Percentiles rank a stretch among this genome's conserved stretches.
These are phyloP conservation scores for Agonopterix alstromeriana DNA, from an alignment of 2,888 invertebrate species.

Conservation along the genomic window DNA sequence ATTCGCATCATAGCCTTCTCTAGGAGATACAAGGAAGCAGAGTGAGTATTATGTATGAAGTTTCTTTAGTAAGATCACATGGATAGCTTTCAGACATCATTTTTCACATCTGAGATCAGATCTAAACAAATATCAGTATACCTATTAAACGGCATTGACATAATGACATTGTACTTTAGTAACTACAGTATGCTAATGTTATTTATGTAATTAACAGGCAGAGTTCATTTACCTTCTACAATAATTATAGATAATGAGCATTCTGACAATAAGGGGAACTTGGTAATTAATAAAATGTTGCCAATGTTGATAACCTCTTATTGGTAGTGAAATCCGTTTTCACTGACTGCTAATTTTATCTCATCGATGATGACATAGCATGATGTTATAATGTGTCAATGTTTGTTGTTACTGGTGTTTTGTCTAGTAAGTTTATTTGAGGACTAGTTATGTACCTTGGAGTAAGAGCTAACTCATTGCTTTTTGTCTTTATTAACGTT, in stretches of 20 bases:
- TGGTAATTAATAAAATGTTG: not conserved
- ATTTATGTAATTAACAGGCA: conserved; percentile 6
- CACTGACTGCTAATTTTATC: no score
- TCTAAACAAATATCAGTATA: no score
- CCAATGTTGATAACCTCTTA: not conserved
- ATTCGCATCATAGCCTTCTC: conserved; percentile 96
- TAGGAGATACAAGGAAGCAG: conserved; percentile 89
- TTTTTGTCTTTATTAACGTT: no score
- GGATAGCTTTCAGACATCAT: no score
- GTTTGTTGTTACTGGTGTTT: no score
- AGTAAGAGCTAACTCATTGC: no score
- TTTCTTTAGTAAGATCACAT: no score
- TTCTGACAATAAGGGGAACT: not conserved
- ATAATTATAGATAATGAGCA: not conserved
- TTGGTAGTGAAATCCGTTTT: no score
- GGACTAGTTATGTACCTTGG: no score
- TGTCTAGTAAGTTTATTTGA: no score
- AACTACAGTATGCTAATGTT: conserved; percentile 14
- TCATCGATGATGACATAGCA: no score
- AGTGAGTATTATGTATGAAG: conserved; percentile 78
- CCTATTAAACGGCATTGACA: conserved; percentile 6
- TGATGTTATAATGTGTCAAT: no score
- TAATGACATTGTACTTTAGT: conserved; percentile 17
- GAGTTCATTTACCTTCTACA: conserved; percentile 21
- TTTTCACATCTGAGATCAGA: not conserved